Evolutionary conservation across 2,797 vertebrate genomes (phyloP), one percentile per base, ranked within the genome.

Genomic region (Oreochromis mossambicus): DNA sequence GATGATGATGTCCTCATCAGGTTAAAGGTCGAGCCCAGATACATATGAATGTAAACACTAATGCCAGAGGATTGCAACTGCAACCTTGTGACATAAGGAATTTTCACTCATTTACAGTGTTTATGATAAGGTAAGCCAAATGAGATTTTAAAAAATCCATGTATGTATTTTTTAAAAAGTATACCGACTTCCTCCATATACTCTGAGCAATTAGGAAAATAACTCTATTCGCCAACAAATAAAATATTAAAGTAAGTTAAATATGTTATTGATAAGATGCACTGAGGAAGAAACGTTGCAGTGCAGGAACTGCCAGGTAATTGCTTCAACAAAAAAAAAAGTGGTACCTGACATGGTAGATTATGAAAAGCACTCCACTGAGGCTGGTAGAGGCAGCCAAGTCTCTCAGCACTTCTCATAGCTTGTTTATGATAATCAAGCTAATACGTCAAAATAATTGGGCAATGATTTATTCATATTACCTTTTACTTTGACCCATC

Each of bases 381-480:
- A 75, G 43, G 73, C 58, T 17, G 21, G n/a, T 13, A 21, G 29
- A 68, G 51, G 78, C 36, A 58, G 84, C 36, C 36, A 84, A 48
- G 82, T 54, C 68, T 34, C 78, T 63, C 54, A 55, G 11, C 46
- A 34, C 41, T n/a, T 26, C 12, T 56, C 19, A 21, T 63, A n/a
- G 79, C 80, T 82, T 78, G 54, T 54, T 81, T 81, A 77, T 21
- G 10, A 17, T 82, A 58, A 85, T 88, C 51, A 68, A 38, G 66
- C 13, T 70, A 73, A 88, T 82, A 66, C 81, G 52, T 84, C 5
- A 73, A 82, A 83, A 87, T 86, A 85, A 90, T 82, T 82, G 36
- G 61, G 17, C 55, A 41, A 66, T 86, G 63, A 89, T 89, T 88
- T 87, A 89, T 88, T 78, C 48, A 81, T 76, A 34, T 78, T 83